A percentile compares a stretch with the other conserved stretches of the same genome.
Evolutionary conservation across 35 echinoderm and acorn worm species (phyloP).

Genomic region (Strongylocentrotus purpuratus): DNA sequence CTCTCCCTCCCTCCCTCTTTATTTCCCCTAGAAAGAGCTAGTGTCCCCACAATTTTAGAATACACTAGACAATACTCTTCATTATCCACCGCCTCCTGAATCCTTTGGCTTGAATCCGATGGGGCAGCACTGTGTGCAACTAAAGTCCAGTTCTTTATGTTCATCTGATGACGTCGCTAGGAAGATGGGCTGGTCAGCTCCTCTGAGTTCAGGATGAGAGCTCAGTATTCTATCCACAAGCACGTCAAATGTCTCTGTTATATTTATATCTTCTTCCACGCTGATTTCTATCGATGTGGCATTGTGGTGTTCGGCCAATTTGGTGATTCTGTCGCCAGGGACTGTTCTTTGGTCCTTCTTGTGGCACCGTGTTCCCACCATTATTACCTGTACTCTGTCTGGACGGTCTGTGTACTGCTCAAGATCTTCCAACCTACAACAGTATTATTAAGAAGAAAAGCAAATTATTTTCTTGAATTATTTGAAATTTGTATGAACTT

Average conservation of each 20-base stretch:
- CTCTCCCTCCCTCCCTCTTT: too few relatives aligned
- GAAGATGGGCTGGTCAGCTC: background rate
- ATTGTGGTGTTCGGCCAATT: constrained; percentile 60
- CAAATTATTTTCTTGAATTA: too few relatives aligned
- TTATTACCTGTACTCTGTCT: constrained; percentile 44
- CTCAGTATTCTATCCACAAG: constrained; percentile 67
- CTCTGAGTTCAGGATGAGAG: constrained; percentile 27
- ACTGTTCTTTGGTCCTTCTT: constrained; percentile 61
- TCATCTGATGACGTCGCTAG: background rate
- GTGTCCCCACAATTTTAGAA: background rate
- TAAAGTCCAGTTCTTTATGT: background rate
- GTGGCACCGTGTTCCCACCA: constrained; percentile 80
- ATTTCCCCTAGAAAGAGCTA: background rate
- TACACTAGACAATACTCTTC: background rate
- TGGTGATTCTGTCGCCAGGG: constrained; percentile 30
- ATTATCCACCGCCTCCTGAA: background rate
- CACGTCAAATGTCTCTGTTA: constrained; percentile 57
- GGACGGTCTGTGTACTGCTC: constrained; percentile 49
- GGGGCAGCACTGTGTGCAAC: constrained; percentile 31
- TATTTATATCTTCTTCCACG: constrained; percentile 59
- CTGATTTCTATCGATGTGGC: constrained; percentile 66
- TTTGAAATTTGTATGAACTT: too few relatives aligned
- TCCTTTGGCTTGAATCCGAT: background rate
- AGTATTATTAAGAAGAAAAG: background rate
- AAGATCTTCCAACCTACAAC: constrained; percentile 74